These are phyloP conservation scores for Heterotis niloticus DNA, from an alignment of 2,113 vertebrate species.

Conservation along the genomic window DNA sequence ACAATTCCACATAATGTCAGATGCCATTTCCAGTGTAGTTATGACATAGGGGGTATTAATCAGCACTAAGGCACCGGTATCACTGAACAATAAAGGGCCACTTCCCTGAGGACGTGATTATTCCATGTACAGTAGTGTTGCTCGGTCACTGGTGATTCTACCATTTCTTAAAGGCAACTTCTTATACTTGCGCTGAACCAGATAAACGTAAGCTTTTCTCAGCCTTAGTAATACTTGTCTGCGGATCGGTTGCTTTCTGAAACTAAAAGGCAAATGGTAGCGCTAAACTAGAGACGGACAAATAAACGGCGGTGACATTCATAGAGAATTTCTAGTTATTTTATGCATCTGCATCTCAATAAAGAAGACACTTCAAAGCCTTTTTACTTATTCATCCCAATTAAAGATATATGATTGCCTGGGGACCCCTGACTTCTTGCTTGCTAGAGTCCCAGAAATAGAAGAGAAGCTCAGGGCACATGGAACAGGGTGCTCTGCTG, in stretches of 20 bases:
- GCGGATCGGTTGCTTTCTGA: neutral
- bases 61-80: neutral
- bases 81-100: neutral
- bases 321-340: too few relatives aligned
- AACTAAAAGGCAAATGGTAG: neutral
- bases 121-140: neutral
- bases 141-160: neutral
- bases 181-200: conserved; percentile 1
- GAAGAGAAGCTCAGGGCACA: conserved; percentile 28
- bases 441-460: conserved; percentile 36
- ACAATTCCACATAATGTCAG: neutral
- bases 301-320: neutral
- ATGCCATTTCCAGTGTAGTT: neutral
- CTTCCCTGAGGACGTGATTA: conserved; percentile 16
- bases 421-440: conserved; percentile 30
- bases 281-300: neutral
- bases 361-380: neutral
- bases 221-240: neutral
- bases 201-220: conserved; percentile 4
- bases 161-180: neutral
- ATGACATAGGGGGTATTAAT: neutral
- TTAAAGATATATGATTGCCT: conserved; percentile 47
- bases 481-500: conserved; percentile 16
- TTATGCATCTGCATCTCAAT: conserved; percentile 41
- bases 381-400: conserved; percentile 55